Evolutionary conservation across 2,113 vertebrate species (phyloP).

Genomic region (Macrotus californicus): DNA sequence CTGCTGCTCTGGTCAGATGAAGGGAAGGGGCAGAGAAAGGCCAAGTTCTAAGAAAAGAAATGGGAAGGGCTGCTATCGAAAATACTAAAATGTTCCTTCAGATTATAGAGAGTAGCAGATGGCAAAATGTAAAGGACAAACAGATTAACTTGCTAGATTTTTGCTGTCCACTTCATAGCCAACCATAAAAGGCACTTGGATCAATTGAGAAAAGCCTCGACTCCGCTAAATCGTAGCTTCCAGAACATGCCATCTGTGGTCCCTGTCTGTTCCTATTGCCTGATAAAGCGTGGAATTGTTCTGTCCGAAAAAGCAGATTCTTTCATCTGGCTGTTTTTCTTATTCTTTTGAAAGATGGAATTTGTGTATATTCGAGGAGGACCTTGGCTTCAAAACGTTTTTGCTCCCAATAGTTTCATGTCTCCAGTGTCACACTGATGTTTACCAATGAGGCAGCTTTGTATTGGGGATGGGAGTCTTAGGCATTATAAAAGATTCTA

Average conservation of each 20-base stretch:
- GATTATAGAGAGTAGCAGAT: neutral
- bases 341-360: constrained; percentile 53
- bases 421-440: neutral
- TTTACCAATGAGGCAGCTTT: neutral
- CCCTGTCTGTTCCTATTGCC: constrained; percentile 15
- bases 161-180: constrained; percentile 32
- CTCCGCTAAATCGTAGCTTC: constrained; percentile 34
- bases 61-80: neutral
- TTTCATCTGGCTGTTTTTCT: constrained; percentile 55
- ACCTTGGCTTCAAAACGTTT: neutral
- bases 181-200: constrained; percentile 33
- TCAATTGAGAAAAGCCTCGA: constrained; percentile 39
- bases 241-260: constrained; percentile 53
- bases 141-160: constrained; percentile 23
- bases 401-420: neutral
- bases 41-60: neutral
- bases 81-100: neutral
- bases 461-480: neutral
- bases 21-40: neutral
- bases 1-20: neutral
- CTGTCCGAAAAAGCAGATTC: constrained; percentile 35
- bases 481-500: neutral
- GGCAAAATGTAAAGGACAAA: constrained; percentile 24
- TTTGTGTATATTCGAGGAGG: constrained; percentile 16
- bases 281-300: constrained; percentile 52